Conservation (phyloP, 2,113 vertebrate species). For the Geothlypis trichas region DNA sequence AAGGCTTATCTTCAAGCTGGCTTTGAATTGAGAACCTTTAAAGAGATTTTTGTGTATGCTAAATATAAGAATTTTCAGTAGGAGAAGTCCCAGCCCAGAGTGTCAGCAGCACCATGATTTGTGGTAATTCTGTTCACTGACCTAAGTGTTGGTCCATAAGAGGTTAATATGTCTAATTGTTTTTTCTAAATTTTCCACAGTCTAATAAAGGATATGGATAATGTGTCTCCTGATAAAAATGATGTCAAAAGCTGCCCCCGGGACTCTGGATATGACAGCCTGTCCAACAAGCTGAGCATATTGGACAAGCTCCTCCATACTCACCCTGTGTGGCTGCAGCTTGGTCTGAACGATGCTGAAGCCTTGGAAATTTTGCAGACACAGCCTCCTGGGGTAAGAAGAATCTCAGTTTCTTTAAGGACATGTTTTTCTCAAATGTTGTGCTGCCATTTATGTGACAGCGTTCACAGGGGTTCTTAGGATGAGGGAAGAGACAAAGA, state of each 20-base stretch:
- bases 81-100: not conserved
- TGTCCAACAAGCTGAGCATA: slow-evolving; percentile 87
- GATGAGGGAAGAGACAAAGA: too few species aligned
- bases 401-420: not conserved
- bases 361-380: slow-evolving; percentile 76
- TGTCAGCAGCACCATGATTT: not conserved
- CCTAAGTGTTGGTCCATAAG: not conserved
- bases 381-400: slow-evolving; percentile 88
- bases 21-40: not conserved
- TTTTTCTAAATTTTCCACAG: slow-evolving; percentile 62
- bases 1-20: not conserved
- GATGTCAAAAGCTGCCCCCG: slow-evolving; percentile 70
- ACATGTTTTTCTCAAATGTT: not conserved
- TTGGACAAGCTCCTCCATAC: slow-evolving; percentile 89
- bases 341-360: slow-evolving; percentile 83
- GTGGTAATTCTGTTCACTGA: not conserved
- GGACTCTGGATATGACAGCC: slow-evolving; percentile 89
- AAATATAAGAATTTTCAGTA: not conserved
- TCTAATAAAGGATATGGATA: slow-evolving; percentile 80
- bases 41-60: not conserved
- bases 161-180: not conserved
- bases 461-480: too few species aligned
- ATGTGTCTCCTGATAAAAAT: slow-evolving; percentile 76
- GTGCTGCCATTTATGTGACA: not conserved
- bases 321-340: slow-evolving; percentile 89